A percentile compares a stretch with the other conserved stretches of the same genome.
phyloP scores from a whole-genome alignment of 2,113 vertebrate species.

The Furnarius figulus region DNA sequence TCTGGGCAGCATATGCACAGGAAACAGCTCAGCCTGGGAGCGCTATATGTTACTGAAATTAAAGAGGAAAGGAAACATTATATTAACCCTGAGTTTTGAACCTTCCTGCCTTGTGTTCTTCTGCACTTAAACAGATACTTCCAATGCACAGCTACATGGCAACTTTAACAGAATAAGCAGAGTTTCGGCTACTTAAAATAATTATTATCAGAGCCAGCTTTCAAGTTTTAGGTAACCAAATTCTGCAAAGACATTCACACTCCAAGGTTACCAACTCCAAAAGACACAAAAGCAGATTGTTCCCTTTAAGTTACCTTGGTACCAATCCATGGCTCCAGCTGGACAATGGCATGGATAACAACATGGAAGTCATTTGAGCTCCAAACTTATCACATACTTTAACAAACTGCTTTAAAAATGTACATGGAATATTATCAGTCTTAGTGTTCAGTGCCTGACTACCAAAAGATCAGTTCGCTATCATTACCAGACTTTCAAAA shows the following conservation, averaged over 20 bases:
- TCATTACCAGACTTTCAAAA: neutral
- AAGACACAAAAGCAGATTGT: neutral
- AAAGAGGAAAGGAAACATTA: constrained; percentile 3
- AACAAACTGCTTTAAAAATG: neutral
- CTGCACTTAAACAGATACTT: neutral
- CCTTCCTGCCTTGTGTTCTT: neutral
- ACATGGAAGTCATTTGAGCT: neutral
- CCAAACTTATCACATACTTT: neutral
- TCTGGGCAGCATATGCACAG: constrained; percentile 54
- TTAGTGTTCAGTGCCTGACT: neutral
- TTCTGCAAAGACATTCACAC: neutral
- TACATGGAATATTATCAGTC: neutral
- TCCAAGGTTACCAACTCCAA: neutral
- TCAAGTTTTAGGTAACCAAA: neutral
- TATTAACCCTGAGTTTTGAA: neutral
- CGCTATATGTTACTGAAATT: neutral
- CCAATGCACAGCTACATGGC: neutral
- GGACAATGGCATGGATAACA: neutral
- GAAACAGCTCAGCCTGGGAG: constrained; percentile 22
- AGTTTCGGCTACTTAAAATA: neutral
- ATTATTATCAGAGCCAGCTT: neutral
- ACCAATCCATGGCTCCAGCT: fast-evolving
- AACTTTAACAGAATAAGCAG: neutral
- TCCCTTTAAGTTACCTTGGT: neutral
- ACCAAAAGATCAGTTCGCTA: neutral